Base-by-base conservation (phyloP, 2,888 invertebrate species). In the Odontothrips loti region DNA sequence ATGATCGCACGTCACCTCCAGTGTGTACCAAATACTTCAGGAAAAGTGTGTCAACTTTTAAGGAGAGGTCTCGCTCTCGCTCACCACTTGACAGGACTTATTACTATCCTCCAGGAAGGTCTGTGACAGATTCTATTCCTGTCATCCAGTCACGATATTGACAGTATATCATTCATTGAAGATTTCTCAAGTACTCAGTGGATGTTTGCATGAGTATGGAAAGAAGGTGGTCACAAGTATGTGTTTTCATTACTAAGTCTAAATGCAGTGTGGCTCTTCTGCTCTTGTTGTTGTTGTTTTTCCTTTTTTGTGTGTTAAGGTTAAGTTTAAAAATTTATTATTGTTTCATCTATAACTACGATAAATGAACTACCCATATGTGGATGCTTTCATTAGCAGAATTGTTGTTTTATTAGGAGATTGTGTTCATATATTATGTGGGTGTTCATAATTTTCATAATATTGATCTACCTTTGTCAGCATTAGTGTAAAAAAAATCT, bases 51-150 rank as follows among this genome's bases (percentile, higher is more conserved):
- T n/a, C 23, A 9, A 75, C 68, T 12, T 27, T 75, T 1, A 75
- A 75, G 23, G 68, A 75, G 23, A 75, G 68, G 27, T 75, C 68
- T 27, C 68, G 68, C 12, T 75, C 68, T 27, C 68, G 68, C 4
- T 75, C 68, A 27, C 68, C 68, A 27, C 23, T 75, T 4, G 68
- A 75, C 27, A 75, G 68, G 23, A 75, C 68, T 23, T 75, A 75
- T 27, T 75, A 75, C 23, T 75, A 75, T 27, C 68, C 68, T 10
- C 68, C 68, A 2, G 68, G 68, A 10, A 75, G 68, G 23, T 75
- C 68, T 75, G 68, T 75, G 27, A 75, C 68, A 27, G 68, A 75
- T 27, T 75, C 68, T 23, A 75, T 75, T 27, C 68, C 68, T 27
- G 68, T 75, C 12, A 75, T 75, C 27, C 68, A 75, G 27, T 75